Conservation (phyloP, 2,888 invertebrate genomes). For the Nasonia oneida region DNA sequence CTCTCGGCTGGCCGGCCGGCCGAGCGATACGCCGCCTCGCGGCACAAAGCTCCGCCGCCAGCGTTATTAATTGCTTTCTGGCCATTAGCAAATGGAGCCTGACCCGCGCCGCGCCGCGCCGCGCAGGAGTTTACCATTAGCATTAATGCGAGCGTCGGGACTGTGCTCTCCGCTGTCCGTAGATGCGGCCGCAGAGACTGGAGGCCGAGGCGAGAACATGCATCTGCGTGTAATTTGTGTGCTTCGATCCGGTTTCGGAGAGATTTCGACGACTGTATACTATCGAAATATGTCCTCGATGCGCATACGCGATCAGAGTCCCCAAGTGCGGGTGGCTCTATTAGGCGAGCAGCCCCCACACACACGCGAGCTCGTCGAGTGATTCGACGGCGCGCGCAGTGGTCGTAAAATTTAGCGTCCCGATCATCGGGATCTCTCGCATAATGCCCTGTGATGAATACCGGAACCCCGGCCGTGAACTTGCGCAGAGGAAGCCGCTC, state of each 20-base stretch:
- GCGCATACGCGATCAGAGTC: no score
- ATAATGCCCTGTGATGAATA: neutral
- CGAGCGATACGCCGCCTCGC: neutral
- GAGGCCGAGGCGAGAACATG: neutral
- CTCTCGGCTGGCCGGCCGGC: conserved; percentile 9
- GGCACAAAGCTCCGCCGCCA: neutral
- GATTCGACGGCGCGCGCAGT: conserved; percentile 35
- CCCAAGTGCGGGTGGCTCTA: conserved; percentile 7
- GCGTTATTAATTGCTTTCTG: conserved; percentile 74
- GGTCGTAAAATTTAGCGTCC: conserved; percentile 49
- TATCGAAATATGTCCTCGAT: no score
- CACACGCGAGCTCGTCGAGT: neutral
- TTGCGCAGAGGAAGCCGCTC: neutral
- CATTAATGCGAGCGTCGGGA: conserved; percentile 64
- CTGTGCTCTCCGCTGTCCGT: neutral
- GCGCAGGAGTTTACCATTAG: conserved; percentile 65
- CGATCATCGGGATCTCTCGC: neutral
- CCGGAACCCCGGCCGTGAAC: no score
- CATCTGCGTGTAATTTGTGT: neutral
- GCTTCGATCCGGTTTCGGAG: neutral
- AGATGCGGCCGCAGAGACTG: neutral
- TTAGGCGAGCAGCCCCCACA: conserved; percentile 25
- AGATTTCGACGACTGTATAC: no score
- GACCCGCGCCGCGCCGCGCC: conserved; percentile 26
- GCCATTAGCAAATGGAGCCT: conserved; percentile 73